A percentile compares a stretch with the other conserved stretches of the same genome.
Conservation (phyloP, 2,888 invertebrate species). For the Lottia gigantea region DNA sequence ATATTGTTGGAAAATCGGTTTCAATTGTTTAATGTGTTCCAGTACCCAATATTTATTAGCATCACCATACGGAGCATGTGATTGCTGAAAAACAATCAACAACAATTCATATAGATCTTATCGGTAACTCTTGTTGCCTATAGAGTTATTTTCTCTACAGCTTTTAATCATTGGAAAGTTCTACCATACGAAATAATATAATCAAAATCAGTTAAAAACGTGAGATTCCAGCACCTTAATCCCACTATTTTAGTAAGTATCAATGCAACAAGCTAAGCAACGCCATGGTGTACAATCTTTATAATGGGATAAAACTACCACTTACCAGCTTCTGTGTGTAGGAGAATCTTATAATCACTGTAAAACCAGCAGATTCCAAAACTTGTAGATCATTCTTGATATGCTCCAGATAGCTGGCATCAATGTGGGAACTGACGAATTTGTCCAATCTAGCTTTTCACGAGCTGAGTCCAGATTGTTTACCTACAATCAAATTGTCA, state of each 20-base stretch:
- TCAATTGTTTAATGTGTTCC: slow-evolving; percentile 28
- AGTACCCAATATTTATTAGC: slow-evolving; percentile 25
- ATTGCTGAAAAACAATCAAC: slow-evolving; percentile 4
- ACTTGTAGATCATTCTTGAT: slow-evolving; percentile 24
- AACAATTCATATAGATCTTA: too few species aligned
- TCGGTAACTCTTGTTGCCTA: too few species aligned
- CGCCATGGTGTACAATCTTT: too few species aligned
- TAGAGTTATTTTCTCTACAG: too few species aligned
- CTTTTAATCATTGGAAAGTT: too few species aligned
- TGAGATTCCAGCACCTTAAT: too few species aligned
- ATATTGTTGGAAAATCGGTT: slow-evolving; percentile 25
- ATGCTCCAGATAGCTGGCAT: slow-evolving; percentile 22
- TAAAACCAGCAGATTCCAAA: slow-evolving; percentile 22
- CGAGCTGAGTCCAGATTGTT: slow-evolving; percentile 13
- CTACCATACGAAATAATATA: too few species aligned
- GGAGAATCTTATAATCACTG: slow-evolving; percentile 25
- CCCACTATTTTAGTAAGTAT: too few species aligned
- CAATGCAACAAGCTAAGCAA: too few species aligned
- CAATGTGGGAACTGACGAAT: slow-evolving; percentile 20
- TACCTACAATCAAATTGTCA: slow-evolving; percentile 11
- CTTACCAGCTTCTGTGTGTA: slow-evolving; percentile 26
- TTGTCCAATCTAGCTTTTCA: slow-evolving; percentile 22
- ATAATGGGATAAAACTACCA: background rate
- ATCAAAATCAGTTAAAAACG: too few species aligned
- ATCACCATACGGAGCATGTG: slow-evolving; percentile 28